These are phyloP conservation scores for Brassicogethes aeneus DNA, from an alignment of 2,888 invertebrate species.

Conservation along the genomic window DNA sequence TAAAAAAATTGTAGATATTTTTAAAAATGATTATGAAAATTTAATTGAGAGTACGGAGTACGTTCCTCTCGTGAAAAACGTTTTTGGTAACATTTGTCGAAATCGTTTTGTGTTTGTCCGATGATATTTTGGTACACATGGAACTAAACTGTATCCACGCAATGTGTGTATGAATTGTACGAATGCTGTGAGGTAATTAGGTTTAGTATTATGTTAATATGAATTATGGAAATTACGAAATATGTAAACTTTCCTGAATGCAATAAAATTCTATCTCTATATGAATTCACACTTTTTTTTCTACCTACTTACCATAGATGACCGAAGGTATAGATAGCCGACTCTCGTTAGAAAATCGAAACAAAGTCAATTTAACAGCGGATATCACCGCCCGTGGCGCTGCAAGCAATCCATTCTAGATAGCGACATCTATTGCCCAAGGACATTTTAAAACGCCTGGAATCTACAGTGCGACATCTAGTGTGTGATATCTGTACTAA, in stretches of 20 bases:
- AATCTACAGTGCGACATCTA: too few relatives aligned
- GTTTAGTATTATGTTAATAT: constrained; percentile 37
- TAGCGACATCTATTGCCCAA: too few relatives aligned
- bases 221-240: constrained; percentile 39
- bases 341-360: too few relatives aligned
- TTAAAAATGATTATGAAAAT: constrained; percentile 35
- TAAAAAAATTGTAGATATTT: constrained; percentile 33
- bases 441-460: too few relatives aligned
- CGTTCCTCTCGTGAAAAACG: constrained; percentile 37
- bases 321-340: too few relatives aligned
- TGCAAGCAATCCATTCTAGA: too few relatives aligned
- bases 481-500: too few relatives aligned
- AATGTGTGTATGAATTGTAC: constrained; percentile 17
- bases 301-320: too few relatives aligned
- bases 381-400: too few relatives aligned
- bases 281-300: constrained; percentile 13
- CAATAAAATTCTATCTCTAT: constrained; percentile 47
- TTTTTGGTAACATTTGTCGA: constrained; percentile 31
- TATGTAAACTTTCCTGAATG: constrained; percentile 46
- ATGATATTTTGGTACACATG: constrained; percentile 30
- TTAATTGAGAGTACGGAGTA: constrained; percentile 40
- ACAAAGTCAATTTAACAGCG: too few relatives aligned
- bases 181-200: constrained; percentile 23
- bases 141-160: constrained; percentile 26
- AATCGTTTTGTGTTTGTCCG: constrained; percentile 28